Percentiles rank a stretch among this genome's conserved stretches.
These are phyloP conservation scores for Cherax quadricarinatus DNA, from an alignment of 1,140 invertebrate species.

Conservation along the genomic window DNA sequence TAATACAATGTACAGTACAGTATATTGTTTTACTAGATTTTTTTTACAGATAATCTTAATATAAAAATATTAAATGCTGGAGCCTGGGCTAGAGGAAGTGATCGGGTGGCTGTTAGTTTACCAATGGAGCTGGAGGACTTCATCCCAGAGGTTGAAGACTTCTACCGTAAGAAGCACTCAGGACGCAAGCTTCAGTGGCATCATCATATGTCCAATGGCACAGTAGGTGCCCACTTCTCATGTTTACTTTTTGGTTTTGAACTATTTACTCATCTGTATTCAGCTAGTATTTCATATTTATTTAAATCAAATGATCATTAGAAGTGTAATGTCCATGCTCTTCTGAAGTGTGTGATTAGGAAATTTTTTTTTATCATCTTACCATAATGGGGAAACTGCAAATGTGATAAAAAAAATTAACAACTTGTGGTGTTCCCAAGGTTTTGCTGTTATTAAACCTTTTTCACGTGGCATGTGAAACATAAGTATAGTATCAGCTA, in stretches of 20 bases:
- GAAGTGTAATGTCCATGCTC: no score
- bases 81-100: constrained; percentile 96
- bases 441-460: no score
- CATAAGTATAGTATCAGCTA: no score
- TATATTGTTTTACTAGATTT: not conserved
- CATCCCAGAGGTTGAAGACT: constrained; percentile 97
- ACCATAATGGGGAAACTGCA: no score
- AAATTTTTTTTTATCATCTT: no score
- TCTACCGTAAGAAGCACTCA: constrained; percentile 97
- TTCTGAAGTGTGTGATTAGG: no score
- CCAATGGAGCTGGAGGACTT: constrained; percentile 98
- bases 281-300: not conserved
- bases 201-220: constrained; percentile 99
- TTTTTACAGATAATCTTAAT: constrained; percentile 77
- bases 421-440: no score
- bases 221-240: constrained; percentile 78
- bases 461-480: no score
- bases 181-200: constrained; percentile 99
- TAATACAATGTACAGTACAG: no score
- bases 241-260: not conserved
- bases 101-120: constrained; percentile 95
- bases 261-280: not conserved
- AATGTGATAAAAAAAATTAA: no score
- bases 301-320: not conserved
- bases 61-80: constrained; percentile 97